Evolutionary conservation across 2,113 vertebrate species (phyloP).

Genomic region (Formicarius rufipectus): DNA sequence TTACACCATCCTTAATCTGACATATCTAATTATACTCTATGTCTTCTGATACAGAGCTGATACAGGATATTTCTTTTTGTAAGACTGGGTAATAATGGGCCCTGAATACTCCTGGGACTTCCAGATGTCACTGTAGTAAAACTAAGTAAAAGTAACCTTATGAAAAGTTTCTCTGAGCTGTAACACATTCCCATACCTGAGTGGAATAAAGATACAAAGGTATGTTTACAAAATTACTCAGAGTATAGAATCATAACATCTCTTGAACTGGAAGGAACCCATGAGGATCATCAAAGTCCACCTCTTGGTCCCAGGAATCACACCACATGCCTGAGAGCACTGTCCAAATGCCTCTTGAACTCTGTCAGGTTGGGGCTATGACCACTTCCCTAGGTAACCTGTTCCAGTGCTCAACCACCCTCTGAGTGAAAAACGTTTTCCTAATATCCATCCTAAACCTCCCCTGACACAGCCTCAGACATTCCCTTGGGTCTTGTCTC

Average conservation of each 20-base stretch:
- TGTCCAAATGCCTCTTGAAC: background rate
- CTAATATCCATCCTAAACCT: background rate
- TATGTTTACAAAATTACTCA: background rate
- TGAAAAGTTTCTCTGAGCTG: background rate
- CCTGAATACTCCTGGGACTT: background rate
- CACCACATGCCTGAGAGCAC: background rate
- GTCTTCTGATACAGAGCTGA: background rate
- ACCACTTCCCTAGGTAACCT: background rate
- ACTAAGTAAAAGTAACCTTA: background rate
- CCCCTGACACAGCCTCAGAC: background rate
- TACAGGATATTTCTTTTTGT: background rate
- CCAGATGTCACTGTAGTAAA: background rate
- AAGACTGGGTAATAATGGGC: background rate
- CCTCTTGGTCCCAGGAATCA: fast-evolving
- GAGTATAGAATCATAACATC: background rate
- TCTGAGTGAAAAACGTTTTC: background rate
- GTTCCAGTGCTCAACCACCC: background rate
- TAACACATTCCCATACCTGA: background rate
- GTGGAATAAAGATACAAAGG: background rate
- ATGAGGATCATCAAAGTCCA: background rate
- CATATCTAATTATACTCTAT: background rate
- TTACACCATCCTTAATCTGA: background rate
- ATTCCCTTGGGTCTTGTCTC: background rate
- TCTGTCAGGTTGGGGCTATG: background rate
- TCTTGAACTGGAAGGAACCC: background rate